Base-by-base conservation (phyloP, 2,888 invertebrate genomes). In the Ctenicera cuprea region DNA sequence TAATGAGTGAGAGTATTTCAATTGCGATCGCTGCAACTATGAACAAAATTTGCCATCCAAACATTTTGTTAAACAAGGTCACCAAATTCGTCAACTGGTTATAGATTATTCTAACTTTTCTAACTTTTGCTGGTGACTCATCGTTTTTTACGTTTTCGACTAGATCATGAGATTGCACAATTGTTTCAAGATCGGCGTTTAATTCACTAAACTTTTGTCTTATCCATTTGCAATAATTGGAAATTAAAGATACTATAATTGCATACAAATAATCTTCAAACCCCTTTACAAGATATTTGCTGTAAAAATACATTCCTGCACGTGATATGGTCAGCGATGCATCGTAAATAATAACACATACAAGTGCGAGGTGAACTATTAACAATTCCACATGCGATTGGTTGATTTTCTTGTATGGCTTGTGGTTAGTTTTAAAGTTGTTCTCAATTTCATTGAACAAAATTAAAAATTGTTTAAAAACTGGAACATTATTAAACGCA, bases 41-140 rank as follows among this genome's bases (percentile, higher is more conserved):
- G 18, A 45, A 45, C 18, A 45, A 16, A 1, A 45, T 45, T 45
- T 45, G 45, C 45, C 45, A 45, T 18, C 45, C 45, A 45, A 45
- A 45, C 18, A 45, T 45, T 45, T 45, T 45, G 8, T 45, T 45
- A 45, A 45, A 45, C 18, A 61, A 20, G 0, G 16, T 7, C 3
- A 38, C 20, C 20, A 61, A 18, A 12, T 20, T 41, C n/a, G 41
- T 0, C 1, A 61, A 14, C 14, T 61, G 18, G 12, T 41, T 61
- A n/a, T 38, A 38, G n/a, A n/a, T 8, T 38, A 16, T 61, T 38
- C 22, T 38, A 8, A 7, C 4, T 1, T 61, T 18, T 1, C n/a
- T 38, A 38, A 61, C n/a, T 3, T 33, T 33, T 1, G 7, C 33
- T 33, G 8, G 1, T 33, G 9, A 4, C 1, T 33, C 33, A 8